Percentiles rank a stretch among this genome's conserved stretches.
These are phyloP conservation scores for Drosophila repleta DNA, from an alignment of 1,140 invertebrate genomes.

Conservation along the genomic window DNA sequence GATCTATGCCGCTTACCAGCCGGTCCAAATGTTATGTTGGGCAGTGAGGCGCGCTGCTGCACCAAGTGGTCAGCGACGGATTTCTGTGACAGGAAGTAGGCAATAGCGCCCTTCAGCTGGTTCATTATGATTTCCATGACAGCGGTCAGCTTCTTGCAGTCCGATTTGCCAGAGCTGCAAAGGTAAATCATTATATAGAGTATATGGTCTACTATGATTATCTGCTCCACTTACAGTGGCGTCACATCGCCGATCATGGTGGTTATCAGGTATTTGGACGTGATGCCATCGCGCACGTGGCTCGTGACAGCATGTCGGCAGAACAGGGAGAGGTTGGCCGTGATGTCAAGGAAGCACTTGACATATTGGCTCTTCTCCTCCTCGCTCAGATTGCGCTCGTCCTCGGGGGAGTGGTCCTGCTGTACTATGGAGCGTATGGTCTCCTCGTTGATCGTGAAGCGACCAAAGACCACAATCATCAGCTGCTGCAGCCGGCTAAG, in stretches of 20 bases:
- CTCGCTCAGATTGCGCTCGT: conserved; percentile 23
- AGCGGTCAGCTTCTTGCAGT: conserved; percentile 68
- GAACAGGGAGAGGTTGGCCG: conserved; percentile 89
- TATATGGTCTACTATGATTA: neutral
- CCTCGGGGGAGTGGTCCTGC: conserved; percentile 22
- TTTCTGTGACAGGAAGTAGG: conserved; percentile 86
- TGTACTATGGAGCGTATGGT: conserved; percentile 63
- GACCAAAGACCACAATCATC: conserved; percentile 89
- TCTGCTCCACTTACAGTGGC: conserved; percentile 52
- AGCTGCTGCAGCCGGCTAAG: conserved; percentile 88
- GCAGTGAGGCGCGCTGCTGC: conserved; percentile 67
- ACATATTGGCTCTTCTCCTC: conserved; percentile 47
- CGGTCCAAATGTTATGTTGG: conserved; percentile 70
- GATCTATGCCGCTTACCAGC: conserved; percentile 41
- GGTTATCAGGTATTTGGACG: conserved; percentile 83
- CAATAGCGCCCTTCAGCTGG: conserved; percentile 85
- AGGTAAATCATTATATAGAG: conserved; percentile 63
- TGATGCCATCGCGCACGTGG: conserved; percentile 85
- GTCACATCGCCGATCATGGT: conserved; percentile 63
- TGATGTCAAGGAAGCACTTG: conserved; percentile 85
- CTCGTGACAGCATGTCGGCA: conserved; percentile 86
- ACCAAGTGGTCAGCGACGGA: conserved; percentile 68
- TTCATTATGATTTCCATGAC: conserved; percentile 85
- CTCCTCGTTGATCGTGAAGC: conserved; percentile 86
- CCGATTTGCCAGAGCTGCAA: conserved; percentile 53